Evolutionary conservation across 2,113 vertebrate genomes (phyloP).

Genomic region (Mustela lutreola): DNA sequence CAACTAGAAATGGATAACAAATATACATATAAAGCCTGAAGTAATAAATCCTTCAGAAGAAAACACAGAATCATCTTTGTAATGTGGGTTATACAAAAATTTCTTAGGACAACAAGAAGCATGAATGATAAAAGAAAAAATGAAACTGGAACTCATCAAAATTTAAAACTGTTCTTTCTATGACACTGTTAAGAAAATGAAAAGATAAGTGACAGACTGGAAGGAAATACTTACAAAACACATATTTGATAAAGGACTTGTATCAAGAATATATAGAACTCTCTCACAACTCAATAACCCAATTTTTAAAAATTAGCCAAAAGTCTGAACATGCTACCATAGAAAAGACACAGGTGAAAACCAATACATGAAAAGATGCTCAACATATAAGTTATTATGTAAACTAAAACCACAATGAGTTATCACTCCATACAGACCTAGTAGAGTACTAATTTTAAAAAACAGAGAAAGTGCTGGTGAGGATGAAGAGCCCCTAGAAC

Average conservation of each 20-base stretch:
- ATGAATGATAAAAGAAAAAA: slow-evolving; percentile 22
- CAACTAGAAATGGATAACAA: slow-evolving; percentile 21
- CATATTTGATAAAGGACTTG: neutral
- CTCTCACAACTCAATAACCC: neutral
- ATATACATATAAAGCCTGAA: slow-evolving; percentile 4
- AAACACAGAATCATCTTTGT: neutral
- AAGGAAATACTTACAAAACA: slow-evolving; percentile 27
- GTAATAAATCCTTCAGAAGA: neutral
- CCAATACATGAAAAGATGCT: neutral
- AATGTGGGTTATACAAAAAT: neutral
- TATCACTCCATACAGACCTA: neutral
- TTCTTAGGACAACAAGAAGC: neutral
- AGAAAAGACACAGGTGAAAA: neutral
- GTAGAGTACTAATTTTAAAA: neutral
- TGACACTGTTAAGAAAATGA: slow-evolving; percentile 43
- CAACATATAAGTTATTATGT: neutral
- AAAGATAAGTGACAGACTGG: neutral
- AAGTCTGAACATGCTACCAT: neutral
- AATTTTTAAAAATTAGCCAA: neutral
- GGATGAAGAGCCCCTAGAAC: neutral
- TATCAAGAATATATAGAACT: neutral
- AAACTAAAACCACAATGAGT: neutral
- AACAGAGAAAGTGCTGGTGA: neutral
- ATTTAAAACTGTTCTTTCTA: neutral
- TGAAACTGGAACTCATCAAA: neutral